These are phyloP conservation scores for Neosilurus mollespiculum DNA, from an alignment of 2,797 vertebrate genomes.

Conservation along the genomic window DNA sequence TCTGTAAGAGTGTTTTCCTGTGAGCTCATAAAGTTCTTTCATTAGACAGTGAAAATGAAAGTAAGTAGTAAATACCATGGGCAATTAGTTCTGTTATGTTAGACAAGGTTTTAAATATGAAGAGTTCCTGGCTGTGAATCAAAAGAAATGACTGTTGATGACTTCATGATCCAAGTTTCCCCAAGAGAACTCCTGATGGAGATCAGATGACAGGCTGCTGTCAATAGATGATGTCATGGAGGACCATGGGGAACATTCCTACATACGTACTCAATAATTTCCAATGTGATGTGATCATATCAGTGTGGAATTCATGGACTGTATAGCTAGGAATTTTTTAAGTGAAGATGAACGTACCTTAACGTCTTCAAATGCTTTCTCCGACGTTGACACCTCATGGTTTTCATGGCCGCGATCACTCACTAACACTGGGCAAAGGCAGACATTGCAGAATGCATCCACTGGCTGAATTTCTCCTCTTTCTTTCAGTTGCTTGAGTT, in stretches of 20 bases:
- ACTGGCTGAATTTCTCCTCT: slow-evolving; percentile 76
- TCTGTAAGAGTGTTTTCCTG: background rate
- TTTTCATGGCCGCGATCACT: slow-evolving; percentile 80
- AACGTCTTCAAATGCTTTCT: slow-evolving; percentile 80
- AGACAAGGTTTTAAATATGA: slow-evolving; percentile 7
- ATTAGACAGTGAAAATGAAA: background rate
- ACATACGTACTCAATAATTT: slow-evolving; percentile 3
- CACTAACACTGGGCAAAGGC: slow-evolving; percentile 81
- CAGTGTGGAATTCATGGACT: background rate
- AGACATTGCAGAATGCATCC: slow-evolving; percentile 86
- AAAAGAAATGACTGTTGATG: slow-evolving; percentile 26
- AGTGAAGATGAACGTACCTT: slow-evolving; percentile 68
- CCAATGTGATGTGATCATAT: slow-evolving; percentile 5
- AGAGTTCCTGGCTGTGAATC: slow-evolving; percentile 15
- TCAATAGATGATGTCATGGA: slow-evolving; percentile 61
- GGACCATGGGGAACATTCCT: slow-evolving; percentile 19
- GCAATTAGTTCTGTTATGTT: background rate
- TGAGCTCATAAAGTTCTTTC: slow-evolving; percentile 14
- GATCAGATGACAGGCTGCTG: slow-evolving; percentile 61
- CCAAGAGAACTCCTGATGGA: slow-evolving; percentile 41
- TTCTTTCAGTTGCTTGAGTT: slow-evolving; percentile 60
- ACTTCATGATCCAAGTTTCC: slow-evolving; percentile 43
- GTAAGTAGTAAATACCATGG: background rate
- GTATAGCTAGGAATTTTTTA: background rate
- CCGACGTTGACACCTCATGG: slow-evolving; percentile 80